These are phyloP conservation scores for Meta bourneti DNA, from an alignment of 2,888 invertebrate genomes.

Conservation along the genomic window DNA sequence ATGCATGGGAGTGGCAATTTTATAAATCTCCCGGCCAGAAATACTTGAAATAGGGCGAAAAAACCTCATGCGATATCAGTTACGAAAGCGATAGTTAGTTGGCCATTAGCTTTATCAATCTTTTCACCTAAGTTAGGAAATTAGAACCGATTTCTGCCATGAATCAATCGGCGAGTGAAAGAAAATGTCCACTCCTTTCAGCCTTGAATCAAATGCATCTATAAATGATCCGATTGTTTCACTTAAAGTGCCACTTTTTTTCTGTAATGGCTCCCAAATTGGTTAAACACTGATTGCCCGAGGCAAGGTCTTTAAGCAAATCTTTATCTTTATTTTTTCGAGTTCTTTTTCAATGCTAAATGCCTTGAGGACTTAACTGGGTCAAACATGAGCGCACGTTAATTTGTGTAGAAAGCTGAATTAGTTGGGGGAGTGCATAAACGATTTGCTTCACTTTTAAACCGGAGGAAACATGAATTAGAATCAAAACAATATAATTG, in stretches of 20 bases:
- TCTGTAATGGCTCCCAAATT: conserved; percentile 65
- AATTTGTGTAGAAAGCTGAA: conserved; percentile 40
- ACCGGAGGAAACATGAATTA: neutral
- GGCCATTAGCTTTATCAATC: conserved; percentile 37
- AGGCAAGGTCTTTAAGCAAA: conserved; percentile 68
- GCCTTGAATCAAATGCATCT: conserved; percentile 66
- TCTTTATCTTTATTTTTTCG: conserved; percentile 36
- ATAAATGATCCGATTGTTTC: conserved; percentile 73
- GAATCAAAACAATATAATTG: no score
- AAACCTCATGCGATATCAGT: conserved; percentile 15
- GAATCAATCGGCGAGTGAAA: conserved; percentile 55
- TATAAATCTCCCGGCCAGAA: no score
- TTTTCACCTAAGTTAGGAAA: conserved; percentile 22
- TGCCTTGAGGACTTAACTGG: conserved; percentile 69
- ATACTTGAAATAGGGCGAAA: conserved; percentile 2
- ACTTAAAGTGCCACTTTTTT: conserved; percentile 51
- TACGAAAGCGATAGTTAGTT: conserved; percentile 60
- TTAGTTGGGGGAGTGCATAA: conserved; percentile 12
- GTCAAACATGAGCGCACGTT: conserved; percentile 53
- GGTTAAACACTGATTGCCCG: conserved; percentile 43
- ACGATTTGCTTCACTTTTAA: conserved; percentile 5
- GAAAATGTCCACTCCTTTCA: conserved; percentile 50
- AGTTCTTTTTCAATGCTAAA: conserved; percentile 45
- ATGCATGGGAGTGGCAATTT: neutral
- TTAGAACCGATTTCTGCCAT: conserved; percentile 44